These are phyloP conservation scores for Lingula anatina DNA, from an alignment of 2,888 invertebrate species.

Conservation along the genomic window DNA sequence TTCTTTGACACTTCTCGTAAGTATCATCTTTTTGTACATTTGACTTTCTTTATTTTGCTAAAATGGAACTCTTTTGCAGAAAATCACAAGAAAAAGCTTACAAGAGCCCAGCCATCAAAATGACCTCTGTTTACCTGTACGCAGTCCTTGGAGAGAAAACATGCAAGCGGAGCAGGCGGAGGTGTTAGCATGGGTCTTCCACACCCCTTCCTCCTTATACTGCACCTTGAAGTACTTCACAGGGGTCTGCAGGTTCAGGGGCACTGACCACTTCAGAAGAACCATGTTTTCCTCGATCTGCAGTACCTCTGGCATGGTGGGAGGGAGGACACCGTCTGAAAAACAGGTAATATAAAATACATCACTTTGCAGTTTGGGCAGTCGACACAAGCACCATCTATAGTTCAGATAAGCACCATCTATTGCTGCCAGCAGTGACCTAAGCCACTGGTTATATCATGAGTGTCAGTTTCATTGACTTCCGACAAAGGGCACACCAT, in stretches of 20 bases:
- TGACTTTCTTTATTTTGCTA: no score
- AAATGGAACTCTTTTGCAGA: no score
- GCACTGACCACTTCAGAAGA: slow-evolving; percentile 86
- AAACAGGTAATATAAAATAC: neutral
- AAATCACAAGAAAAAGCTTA: neutral
- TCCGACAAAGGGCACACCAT: no score
- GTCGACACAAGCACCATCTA: neutral
- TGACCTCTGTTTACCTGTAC: slow-evolving; percentile 59
- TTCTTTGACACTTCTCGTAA: no score
- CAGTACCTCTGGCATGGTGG: slow-evolving; percentile 80
- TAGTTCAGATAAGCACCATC: no score
- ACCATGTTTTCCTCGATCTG: slow-evolving; percentile 83
- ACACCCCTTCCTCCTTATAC: slow-evolving; percentile 60
- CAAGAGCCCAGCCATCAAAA: neutral
- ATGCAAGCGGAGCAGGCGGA: slow-evolving; percentile 73
- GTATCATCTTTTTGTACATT: no score
- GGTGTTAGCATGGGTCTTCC: slow-evolving; percentile 79
- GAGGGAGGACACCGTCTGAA: slow-evolving; percentile 73
- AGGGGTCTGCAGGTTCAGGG: slow-evolving; percentile 72
- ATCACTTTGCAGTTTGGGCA: no score
- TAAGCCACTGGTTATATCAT: no score
- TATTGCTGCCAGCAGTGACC: no score
- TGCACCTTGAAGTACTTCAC: slow-evolving; percentile 88
- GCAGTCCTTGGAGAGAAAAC: slow-evolving; percentile 71
- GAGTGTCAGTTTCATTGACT: no score